Evolutionary conservation across 2,888 invertebrate genomes (phyloP).

Genomic region (Zonitis immaculata): DNA sequence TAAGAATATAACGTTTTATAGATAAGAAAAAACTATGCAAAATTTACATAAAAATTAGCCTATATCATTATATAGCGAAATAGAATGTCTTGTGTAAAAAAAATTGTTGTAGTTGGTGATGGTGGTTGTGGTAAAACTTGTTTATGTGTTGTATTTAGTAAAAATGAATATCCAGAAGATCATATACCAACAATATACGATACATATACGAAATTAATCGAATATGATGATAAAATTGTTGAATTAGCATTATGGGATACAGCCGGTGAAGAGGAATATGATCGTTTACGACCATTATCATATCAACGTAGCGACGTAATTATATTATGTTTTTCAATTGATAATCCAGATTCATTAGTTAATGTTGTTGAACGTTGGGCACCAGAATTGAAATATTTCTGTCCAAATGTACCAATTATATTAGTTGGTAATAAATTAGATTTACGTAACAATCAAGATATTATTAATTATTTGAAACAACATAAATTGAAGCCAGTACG

Average conservation of each 20-base stretch:
- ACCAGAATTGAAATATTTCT: slow-evolving; percentile 59
- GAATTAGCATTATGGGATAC: slow-evolving; percentile 54
- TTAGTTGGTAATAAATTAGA: slow-evolving; percentile 60
- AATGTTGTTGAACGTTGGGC: slow-evolving; percentile 62
- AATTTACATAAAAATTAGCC: not conserved
- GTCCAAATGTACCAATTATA: slow-evolving; percentile 59
- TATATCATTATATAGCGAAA: not conserved
- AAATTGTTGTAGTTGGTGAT: slow-evolving; percentile 58
- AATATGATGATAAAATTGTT: slow-evolving; percentile 50
- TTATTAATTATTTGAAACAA: slow-evolving; percentile 47
- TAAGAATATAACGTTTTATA: not conserved
- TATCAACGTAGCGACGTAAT: slow-evolving; percentile 61
- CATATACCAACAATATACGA: slow-evolving; percentile 52
- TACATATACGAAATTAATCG: slow-evolving; percentile 45
- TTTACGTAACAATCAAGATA: slow-evolving; percentile 45
- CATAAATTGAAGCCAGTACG: slow-evolving; percentile 55
- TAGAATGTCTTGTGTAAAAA: slow-evolving; percentile 43
- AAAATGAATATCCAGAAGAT: slow-evolving; percentile 58
- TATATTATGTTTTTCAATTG: slow-evolving; percentile 60
- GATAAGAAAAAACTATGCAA: not conserved
- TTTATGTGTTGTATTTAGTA: slow-evolving; percentile 57
- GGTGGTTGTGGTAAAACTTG: slow-evolving; percentile 64
- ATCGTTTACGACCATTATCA: slow-evolving; percentile 53
- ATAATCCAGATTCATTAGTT: slow-evolving; percentile 57
- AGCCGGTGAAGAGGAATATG: slow-evolving; percentile 56